These are phyloP conservation scores for Triops longicaudatus DNA, from an alignment of 1,140 invertebrate species.

Conservation along the genomic window DNA sequence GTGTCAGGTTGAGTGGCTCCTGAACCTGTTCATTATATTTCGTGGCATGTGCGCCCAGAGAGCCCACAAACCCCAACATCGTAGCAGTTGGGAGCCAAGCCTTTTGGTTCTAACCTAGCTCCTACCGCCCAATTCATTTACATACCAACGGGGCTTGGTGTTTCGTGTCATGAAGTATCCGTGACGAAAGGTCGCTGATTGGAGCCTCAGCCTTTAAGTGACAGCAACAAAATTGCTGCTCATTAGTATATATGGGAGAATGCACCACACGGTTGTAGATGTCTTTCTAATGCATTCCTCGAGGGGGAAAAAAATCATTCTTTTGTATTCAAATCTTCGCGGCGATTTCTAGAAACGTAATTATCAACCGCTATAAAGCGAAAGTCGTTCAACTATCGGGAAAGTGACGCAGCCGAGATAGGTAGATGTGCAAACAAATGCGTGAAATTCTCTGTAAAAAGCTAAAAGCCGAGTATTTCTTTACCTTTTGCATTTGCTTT, in stretches of 20 bases:
- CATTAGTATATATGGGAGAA: too few relatives aligned
- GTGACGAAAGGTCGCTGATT: constrained; percentile 14
- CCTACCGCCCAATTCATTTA: neutral
- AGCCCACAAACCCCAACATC: constrained; percentile 1
- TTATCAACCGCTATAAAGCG: too few relatives aligned
- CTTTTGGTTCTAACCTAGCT: neutral
- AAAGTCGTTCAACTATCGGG: too few relatives aligned
- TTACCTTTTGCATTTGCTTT: too few relatives aligned
- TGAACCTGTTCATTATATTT: constrained; percentile 3
- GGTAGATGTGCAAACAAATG: too few relatives aligned
- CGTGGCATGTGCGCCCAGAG: neutral
- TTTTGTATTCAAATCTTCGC: too few relatives aligned
- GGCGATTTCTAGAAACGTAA: too few relatives aligned
- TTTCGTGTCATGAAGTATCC: constrained; percentile 11
- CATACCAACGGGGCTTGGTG: neutral
- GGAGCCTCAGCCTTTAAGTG: constrained; percentile 6
- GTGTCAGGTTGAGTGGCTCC: constrained; percentile 13
- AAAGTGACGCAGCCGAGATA: too few relatives aligned
- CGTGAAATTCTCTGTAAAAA: too few relatives aligned
- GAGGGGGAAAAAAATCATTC: neutral
- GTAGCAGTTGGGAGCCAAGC: neutral
- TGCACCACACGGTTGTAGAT: neutral
- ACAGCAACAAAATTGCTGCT: neutral
- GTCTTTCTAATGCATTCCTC: neutral
- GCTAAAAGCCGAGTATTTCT: too few relatives aligned